Conservation (phyloP, 2,888 invertebrate species). For the Drosophila barbarae region DNA sequence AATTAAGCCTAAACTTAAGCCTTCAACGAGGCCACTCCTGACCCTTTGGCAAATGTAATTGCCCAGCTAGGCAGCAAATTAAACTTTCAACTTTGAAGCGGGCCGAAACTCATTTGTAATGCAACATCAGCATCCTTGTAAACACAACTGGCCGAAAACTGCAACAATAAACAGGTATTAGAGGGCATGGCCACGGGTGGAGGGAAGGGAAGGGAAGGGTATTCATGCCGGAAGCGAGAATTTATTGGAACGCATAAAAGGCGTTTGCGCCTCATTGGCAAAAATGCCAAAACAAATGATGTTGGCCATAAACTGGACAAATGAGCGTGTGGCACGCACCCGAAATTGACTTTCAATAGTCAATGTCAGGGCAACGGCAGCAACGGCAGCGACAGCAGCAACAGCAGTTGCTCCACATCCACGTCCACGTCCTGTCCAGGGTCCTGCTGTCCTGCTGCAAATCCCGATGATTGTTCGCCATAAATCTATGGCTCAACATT, state of each 20-base stretch:
- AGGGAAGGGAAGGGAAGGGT: background rate
- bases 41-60: slow-evolving; percentile 31
- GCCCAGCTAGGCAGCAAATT: slow-evolving; percentile 32
- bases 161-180: slow-evolving; percentile 71
- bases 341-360: slow-evolving; percentile 74
- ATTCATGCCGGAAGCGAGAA: slow-evolving; percentile 58
- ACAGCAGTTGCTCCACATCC: slow-evolving; percentile 31
- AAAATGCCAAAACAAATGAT: slow-evolving; percentile 58
- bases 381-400: background rate
- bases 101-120: slow-evolving; percentile 49
- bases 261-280: slow-evolving; percentile 49
- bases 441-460: slow-evolving; percentile 31
- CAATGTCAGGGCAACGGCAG: slow-evolving; percentile 32
- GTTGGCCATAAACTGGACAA: slow-evolving; percentile 70
- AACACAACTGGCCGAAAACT: slow-evolving; percentile 20
- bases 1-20: slow-evolving; percentile 5
- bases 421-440: slow-evolving; percentile 4
- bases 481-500: slow-evolving; percentile 70
- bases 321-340: slow-evolving; percentile 72
- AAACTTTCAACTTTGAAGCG: slow-evolving; percentile 27
- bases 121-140: slow-evolving; percentile 46
- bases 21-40: background rate
- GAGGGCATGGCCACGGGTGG: background rate
- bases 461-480: slow-evolving; percentile 66
- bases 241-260: slow-evolving; percentile 71